Percentiles rank a stretch among this genome's conserved stretches.
Conservation (phyloP, 2,888 invertebrate species). For the Limnephilus lunatus region DNA sequence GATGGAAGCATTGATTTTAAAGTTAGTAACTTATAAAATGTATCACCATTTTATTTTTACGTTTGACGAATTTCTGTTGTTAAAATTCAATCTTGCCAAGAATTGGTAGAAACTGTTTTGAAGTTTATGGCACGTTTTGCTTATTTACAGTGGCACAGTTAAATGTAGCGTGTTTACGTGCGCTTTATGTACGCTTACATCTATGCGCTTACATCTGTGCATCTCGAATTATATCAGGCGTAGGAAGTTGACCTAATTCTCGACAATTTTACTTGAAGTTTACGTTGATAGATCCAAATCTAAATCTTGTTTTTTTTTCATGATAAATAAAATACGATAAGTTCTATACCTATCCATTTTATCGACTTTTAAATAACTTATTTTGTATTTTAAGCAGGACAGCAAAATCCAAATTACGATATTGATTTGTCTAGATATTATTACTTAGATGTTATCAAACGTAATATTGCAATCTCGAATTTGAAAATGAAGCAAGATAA, state of each 20-base stretch:
- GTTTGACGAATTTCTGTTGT: background rate
- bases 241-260: constrained; percentile 43
- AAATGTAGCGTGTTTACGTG: constrained; percentile 27
- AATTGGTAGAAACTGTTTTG: background rate
- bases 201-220: constrained; percentile 34
- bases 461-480: background rate
- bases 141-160: background rate
- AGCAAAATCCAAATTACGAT: no score
- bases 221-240: constrained; percentile 47
- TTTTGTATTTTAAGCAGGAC: background rate
- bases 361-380: background rate
- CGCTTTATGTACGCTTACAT: constrained; percentile 25
- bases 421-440: background rate
- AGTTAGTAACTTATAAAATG: no score
- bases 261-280: constrained; percentile 27
- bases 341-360: no score
- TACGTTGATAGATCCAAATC: background rate
- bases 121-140: background rate
- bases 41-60: background rate
- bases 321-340: background rate
- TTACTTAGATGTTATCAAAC: background rate
- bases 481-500: no score
- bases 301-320: background rate
- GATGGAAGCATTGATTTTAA: no score
- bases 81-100: no score